These are phyloP conservation scores for Proterorhinus semilunaris DNA, from an alignment of 2,113 vertebrate species.

Conservation along the genomic window DNA sequence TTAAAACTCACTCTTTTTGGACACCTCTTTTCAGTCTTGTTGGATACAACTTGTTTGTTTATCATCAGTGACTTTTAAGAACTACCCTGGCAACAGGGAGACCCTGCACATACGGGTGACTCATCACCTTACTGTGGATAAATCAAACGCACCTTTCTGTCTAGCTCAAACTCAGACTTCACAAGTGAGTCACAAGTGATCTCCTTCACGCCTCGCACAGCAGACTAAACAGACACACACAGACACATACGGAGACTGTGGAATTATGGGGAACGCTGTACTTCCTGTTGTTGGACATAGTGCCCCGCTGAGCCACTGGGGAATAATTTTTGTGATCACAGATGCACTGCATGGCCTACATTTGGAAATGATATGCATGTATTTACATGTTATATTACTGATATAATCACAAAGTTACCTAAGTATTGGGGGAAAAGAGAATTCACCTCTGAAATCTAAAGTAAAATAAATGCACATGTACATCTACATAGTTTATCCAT, in stretches of 20 bases:
- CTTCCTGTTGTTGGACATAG: slow-evolving; percentile 31
- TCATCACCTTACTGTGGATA: slow-evolving; percentile 29
- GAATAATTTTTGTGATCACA: slow-evolving; percentile 1
- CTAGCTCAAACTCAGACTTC: slow-evolving; percentile 9
- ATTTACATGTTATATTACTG: slow-evolving; percentile 1
- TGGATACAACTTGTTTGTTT: not conserved
- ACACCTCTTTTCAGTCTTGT: not conserved
- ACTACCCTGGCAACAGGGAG: not conserved
- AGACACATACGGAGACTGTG: slow-evolving; percentile 22
- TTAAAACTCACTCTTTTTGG: not conserved
- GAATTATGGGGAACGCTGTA: slow-evolving; percentile 41
- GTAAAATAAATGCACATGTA: no score
- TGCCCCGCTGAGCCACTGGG: slow-evolving; percentile 14
- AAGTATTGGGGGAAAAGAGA: not conserved
- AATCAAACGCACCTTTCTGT: slow-evolving; percentile 21
- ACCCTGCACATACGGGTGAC: slow-evolving; percentile 14
- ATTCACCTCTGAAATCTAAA: no score
- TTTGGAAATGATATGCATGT: slow-evolving; percentile 4
- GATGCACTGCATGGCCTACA: slow-evolving; percentile 19
- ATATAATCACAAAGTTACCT: not conserved
- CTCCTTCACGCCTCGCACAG: slow-evolving; percentile 13
- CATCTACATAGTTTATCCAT: no score
- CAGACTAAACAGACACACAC: slow-evolving; percentile 53
- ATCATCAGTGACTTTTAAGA: slow-evolving; percentile 9
- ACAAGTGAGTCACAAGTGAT: slow-evolving; percentile 23